These are phyloP conservation scores for Pollachius pollachius DNA, from an alignment of 2,113 vertebrate genomes.

Conservation along the genomic window DNA sequence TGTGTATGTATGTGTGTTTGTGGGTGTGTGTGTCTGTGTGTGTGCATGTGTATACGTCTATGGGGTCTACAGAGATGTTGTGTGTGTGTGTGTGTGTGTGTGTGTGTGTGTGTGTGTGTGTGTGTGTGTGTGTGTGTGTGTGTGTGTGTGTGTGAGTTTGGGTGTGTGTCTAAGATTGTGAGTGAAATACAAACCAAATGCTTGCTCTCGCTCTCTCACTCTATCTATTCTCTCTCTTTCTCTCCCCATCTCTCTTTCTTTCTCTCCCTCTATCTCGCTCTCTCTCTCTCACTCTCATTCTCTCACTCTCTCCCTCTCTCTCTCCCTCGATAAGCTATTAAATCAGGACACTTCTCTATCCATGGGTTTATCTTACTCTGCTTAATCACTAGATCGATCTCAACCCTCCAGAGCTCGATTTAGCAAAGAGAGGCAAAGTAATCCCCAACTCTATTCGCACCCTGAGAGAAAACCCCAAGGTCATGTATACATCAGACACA, in stretches of 20 bases:
- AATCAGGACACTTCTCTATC: slow-evolving; percentile 59
- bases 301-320: too few species aligned
- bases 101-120: slow-evolving; percentile 16
- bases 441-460: slow-evolving; percentile 68
- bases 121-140: slow-evolving; percentile 1
- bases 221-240: too few species aligned
- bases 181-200: slow-evolving; percentile 30
- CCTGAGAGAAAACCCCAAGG: slow-evolving; percentile 63
- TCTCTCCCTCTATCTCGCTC: too few species aligned
- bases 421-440: slow-evolving; percentile 58
- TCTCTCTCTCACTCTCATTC: not conserved
- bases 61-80: not conserved
- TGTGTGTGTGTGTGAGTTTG: not conserved
- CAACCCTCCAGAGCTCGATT: slow-evolving; percentile 35
- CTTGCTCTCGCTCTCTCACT: not conserved
- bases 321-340: slow-evolving; percentile 47
- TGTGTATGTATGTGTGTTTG: slow-evolving; percentile 5
- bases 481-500: slow-evolving; percentile 50
- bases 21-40: not conserved
- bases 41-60: not conserved
- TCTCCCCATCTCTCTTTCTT: too few species aligned
- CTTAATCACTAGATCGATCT: slow-evolving; percentile 76
- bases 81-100: not conserved
- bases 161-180: not conserved
- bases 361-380: slow-evolving; percentile 65